Base-by-base conservation (phyloP, 2,113 vertebrate species). In the Hippocampus barbouri region DNA sequence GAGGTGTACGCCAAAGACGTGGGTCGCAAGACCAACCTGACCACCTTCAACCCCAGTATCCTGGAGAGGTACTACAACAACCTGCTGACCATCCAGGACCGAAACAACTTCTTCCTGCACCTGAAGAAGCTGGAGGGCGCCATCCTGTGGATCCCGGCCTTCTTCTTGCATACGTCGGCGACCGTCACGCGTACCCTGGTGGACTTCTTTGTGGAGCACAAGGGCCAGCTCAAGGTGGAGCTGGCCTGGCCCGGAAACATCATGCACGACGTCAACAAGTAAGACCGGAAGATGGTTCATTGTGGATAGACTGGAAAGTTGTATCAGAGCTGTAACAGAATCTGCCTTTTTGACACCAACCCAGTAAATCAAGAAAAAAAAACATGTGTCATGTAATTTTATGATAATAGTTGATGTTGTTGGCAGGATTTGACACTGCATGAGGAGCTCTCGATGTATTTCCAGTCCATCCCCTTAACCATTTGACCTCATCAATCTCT, bases 51-150 rank as follows among this genome's bases (percentile, higher is more conserved):
- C 89, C 97, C 96, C 72, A 98, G 97, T 90, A 99, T 99, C 84
- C 90, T 99, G 84, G 97, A 98, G 77, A 95, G 97, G 85, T 98
- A 98, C 81, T 98, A 98, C 93, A 98, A 98, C 88, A 98, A 98
- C 69, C 95, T 99, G 41, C 77, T 99, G 86, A 98, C 97, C 86
- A 97, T 98, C 78, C 96, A 99, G 81, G 97, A 99, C 83, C 92
- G 97, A 78, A 98, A 99, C 89, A 98, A 98, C 82, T 99, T 99
- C 92, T 98, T 97, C 70, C 90, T 98, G 40, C 97, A 95, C 76
- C 84, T 99, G 82, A 98, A 98, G 85, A 98, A 98, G 91, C 94
- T 99, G 0, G 97, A 98, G 1, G 94, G 94, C 63, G 97, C 95
- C 84, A 95, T 99, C 69, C 92, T 99, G 69, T 99, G 97, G 97